Base-by-base conservation (phyloP, 2,888 invertebrate species). In the Apamea epomidion region DNA sequence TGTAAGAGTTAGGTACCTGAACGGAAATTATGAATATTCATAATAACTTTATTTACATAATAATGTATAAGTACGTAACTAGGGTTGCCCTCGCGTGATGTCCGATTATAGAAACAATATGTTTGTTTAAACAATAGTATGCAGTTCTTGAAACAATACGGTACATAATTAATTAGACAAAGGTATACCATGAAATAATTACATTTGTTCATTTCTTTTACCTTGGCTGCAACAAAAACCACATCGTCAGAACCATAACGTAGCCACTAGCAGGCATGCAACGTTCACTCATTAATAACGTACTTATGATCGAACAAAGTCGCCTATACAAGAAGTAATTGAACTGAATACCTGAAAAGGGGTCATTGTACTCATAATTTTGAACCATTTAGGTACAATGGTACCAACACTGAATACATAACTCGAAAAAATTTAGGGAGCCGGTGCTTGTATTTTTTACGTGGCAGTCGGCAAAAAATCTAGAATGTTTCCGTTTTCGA, bases 21-120 rank as follows among this genome's bases (percentile, higher is more conserved):
- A 76, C 82, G 64, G 78, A 88, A 76, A 74, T 42, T 45, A 74
- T 86, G 69, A 81, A 88, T 86, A 88, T 86, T 87, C 64, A 86
- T 74, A 51, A 75, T 65, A n/a, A 62, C 51, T 75, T 54, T 45
- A 74, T 88, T 80, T 74, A 80, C 82, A 83, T 85, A 76, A 81
- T 69, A 82, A 64, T 64, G 62, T 64, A 69, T 45, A n/a, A n/a
- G n/a, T n/a, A 54, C 37, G 5, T 68, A 60, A 65, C 7, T 68
- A 64, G 42, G 29, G 67, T 18, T 80, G 73, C 70, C 62, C 70
- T 77, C 60, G 76, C 82, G 80, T 88, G 86, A 65, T 80, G 65
- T 37, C n/a, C 62, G 42, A 76, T 78, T 67, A 60, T 48, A 76
- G 75, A 74, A 88, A 80, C 73, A 67, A 37, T 14, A 51, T 51